A percentile compares a stretch with the other conserved stretches of the same genome.
phyloP scores from a whole-genome alignment of 2,888 invertebrate species.

The Tridacna gigas region DNA sequence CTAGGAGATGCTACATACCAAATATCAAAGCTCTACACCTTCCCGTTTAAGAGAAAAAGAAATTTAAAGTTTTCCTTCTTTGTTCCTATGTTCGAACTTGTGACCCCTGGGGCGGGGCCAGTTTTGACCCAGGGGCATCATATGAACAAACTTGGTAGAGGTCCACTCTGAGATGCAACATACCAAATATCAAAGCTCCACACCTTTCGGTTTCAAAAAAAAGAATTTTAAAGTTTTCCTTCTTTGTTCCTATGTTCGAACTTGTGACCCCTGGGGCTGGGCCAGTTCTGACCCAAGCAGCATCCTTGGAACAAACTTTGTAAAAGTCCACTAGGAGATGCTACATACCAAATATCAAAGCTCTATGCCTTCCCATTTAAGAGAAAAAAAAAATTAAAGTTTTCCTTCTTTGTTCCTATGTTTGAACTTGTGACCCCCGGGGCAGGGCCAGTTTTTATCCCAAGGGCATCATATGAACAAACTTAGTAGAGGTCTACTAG shows the following conservation, averaged over 20 bases:
- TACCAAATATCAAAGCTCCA: too few relatives aligned
- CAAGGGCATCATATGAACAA: neutral
- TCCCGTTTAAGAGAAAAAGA: too few relatives aligned
- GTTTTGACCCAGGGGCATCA: too few relatives aligned
- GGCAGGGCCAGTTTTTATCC: neutral
- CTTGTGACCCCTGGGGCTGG: neutral
- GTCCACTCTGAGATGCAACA: too few relatives aligned
- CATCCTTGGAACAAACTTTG: neutral
- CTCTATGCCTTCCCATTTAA: neutral
- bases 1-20: too few relatives aligned
- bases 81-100: too few relatives aligned
- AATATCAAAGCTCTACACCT: too few relatives aligned
- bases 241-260: neutral
- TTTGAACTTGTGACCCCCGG: neutral
- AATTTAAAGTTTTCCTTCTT: too few relatives aligned
- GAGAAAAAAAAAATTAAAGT: neutral
- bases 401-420: neutral
- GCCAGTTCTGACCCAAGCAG: neutral
- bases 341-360: neutral
- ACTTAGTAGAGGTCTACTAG: neutral
- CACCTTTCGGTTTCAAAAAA: neutral
- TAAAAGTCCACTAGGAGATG: too few relatives aligned
- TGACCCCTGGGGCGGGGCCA: too few relatives aligned
- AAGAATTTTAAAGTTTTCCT: neutral
- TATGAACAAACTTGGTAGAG: too few relatives aligned